Evolutionary conservation across 2,797 vertebrate species (phyloP).

Genomic region (Rhynchonycteris naso): DNA sequence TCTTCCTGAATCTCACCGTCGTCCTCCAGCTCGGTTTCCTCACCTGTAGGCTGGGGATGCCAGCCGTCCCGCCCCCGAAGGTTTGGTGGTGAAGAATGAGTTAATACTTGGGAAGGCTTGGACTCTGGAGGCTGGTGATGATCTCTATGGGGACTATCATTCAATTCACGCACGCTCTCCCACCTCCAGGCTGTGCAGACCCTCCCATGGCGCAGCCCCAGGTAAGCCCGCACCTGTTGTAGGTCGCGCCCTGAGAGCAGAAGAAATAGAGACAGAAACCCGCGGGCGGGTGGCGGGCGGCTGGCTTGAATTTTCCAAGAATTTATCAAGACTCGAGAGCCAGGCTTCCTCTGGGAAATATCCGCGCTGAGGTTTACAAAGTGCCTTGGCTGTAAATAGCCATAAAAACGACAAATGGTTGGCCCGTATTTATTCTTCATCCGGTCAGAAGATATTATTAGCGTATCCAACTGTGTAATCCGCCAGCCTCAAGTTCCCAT

Average conservation of each 20-base stretch:
- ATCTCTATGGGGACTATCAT: neutral
- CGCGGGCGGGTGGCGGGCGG: slow-evolving; percentile 70
- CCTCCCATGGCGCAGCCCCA: neutral
- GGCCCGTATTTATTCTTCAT: slow-evolving; percentile 86
- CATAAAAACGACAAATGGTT: slow-evolving; percentile 88
- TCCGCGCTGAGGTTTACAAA: slow-evolving; percentile 87
- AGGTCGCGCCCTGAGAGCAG: slow-evolving; percentile 62
- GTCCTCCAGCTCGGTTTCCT: neutral
- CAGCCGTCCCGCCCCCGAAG: too few species aligned
- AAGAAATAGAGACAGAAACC: slow-evolving; percentile 75
- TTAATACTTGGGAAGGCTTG: too few species aligned
- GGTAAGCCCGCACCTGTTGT: neutral
- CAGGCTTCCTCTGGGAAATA: slow-evolving; percentile 87
- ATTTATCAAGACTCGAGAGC: slow-evolving; percentile 84
- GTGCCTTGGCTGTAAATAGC: slow-evolving; percentile 87
- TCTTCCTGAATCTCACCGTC: neutral
- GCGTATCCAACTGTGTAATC: slow-evolving; percentile 82
- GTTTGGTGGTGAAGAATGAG: too few species aligned
- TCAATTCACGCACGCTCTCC: neutral
- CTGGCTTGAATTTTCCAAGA: slow-evolving; percentile 81
- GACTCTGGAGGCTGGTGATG: neutral
- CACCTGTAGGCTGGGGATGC: neutral
- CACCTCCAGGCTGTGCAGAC: neutral
- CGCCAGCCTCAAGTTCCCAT: slow-evolving; percentile 73
- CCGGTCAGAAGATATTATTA: slow-evolving; percentile 84